A percentile compares a stretch with the other conserved stretches of the same genome.
phyloP scores from a whole-genome alignment of 37 sponge, comb jelly and placozoan species.

The Beroe ovata region DNA sequence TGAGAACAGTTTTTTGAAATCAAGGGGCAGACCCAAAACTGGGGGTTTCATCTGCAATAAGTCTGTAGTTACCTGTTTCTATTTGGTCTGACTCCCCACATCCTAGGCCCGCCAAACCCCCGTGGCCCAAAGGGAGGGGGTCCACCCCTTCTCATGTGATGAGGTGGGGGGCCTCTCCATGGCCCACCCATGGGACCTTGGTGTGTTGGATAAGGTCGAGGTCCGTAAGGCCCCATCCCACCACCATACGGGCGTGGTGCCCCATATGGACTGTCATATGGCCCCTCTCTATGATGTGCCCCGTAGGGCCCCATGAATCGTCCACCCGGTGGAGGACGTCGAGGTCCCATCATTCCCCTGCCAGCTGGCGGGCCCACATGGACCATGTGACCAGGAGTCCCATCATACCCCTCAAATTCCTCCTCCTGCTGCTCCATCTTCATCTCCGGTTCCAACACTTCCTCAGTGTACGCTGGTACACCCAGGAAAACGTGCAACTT shows the following conservation, averaged over 20 bases:
- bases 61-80: constrained; percentile 3
- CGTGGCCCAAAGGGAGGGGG: constrained; percentile 37
- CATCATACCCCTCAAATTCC: constrained; percentile 61
- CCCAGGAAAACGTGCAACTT: constrained; percentile 42
- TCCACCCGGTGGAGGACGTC: background rate
- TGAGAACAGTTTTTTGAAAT: background rate
- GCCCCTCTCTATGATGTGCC: background rate
- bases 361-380: background rate
- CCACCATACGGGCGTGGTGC: background rate
- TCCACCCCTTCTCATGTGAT: constrained; percentile 23
- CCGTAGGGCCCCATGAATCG: constrained; percentile 26
- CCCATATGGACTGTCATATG: background rate
- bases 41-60: too few relatives aligned
- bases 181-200: constrained; percentile 17
- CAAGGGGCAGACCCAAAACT: background rate
- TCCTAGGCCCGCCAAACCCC: constrained; percentile 1
- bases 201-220: constrained; percentile 11
- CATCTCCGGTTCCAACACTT: background rate
- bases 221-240: background rate
- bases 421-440: constrained; percentile 21
- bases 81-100: constrained; percentile 29
- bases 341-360: background rate
- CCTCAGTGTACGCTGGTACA: background rate
- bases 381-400: constrained; percentile 15
- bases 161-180: constrained; percentile 26